Conservation (phyloP, 2,797 vertebrate genomes). For the Lutra lutra region DNA sequence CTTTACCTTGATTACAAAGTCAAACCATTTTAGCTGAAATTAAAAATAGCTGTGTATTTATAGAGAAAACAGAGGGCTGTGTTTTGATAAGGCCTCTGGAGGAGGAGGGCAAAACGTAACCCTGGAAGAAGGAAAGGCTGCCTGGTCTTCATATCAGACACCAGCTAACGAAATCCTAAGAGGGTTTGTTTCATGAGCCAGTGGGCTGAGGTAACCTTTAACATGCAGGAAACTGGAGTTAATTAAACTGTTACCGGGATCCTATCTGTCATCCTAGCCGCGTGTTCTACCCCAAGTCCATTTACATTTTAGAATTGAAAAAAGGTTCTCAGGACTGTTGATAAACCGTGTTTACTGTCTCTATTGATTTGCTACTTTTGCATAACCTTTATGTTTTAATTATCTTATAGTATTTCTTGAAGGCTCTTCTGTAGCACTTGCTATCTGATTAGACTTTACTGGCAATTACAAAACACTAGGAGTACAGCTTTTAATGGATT, state of each 20-base stretch:
- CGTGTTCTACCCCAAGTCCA: constrained; percentile 76
- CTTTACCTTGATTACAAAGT: constrained; percentile 75
- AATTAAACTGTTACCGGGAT: constrained; percentile 86
- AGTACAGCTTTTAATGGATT: constrained; percentile 81
- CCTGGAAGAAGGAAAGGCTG: constrained; percentile 55
- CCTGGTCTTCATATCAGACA: constrained; percentile 68
- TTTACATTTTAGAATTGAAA: constrained; percentile 85
- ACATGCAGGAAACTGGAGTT: constrained; percentile 85
- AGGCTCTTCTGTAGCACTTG: constrained; percentile 69
- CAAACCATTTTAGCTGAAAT: constrained; percentile 58
- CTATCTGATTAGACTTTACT: constrained; percentile 76
- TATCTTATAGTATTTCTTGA: constrained; percentile 82
- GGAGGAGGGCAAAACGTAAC: constrained; percentile 66
- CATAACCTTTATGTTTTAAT: constrained; percentile 87
- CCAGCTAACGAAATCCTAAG: constrained; percentile 83
- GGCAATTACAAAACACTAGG: constrained; percentile 78
- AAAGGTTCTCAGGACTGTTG: constrained; percentile 77
- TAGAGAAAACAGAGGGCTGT: constrained; percentile 69
- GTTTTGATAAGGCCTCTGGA: constrained; percentile 76
- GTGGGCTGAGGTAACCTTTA: constrained; percentile 87
- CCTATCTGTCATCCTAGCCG: constrained; percentile 84
- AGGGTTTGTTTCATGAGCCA: constrained; percentile 86
- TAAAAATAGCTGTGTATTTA: constrained; percentile 76
- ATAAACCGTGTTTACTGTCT: constrained; percentile 85
- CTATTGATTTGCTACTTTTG: constrained; percentile 86